phyloP scores from a whole-genome alignment of 2,797 vertebrate genomes.

The Heteromormyrus szaboi region DNA sequence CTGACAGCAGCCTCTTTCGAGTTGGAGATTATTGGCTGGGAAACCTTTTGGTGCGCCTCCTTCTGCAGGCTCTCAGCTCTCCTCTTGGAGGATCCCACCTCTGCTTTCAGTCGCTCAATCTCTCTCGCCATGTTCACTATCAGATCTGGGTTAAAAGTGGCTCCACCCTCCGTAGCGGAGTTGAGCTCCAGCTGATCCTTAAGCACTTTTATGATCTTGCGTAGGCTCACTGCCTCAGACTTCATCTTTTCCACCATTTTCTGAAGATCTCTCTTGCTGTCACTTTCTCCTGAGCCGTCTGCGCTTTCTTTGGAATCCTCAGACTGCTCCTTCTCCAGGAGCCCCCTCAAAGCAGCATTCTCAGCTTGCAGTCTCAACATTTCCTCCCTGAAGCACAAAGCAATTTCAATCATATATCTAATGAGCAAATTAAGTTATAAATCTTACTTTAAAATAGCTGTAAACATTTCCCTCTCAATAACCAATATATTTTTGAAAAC shows the following conservation, averaged over 20 bases:
- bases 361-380: constrained; percentile 50
- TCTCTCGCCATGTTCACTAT: constrained; percentile 39
- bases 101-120: constrained; percentile 40
- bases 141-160: constrained; percentile 36
- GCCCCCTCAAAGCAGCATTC: constrained; percentile 47
- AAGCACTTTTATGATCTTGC: constrained; percentile 50
- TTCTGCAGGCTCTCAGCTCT: constrained; percentile 44
- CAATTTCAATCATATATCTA: not conserved
- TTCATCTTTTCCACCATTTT: constrained; percentile 59
- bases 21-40: not conserved
- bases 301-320: constrained; percentile 56
- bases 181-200: constrained; percentile 53
- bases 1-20: constrained; percentile 26
- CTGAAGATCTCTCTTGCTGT: constrained; percentile 59
- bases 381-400: constrained; percentile 50
- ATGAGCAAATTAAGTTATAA: not conserved
- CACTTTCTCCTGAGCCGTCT: constrained; percentile 58
- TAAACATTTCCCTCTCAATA: not conserved
- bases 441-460: not conserved
- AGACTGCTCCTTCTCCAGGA: constrained; percentile 60
- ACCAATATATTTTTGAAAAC: not conserved
- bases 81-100: constrained; percentile 52
- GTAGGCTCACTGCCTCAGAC: constrained; percentile 51
- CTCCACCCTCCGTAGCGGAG: constrained; percentile 32
- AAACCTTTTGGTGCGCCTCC: not conserved